Base-by-base conservation (phyloP, 2,797 vertebrate species). In the Valencia hispanica region DNA sequence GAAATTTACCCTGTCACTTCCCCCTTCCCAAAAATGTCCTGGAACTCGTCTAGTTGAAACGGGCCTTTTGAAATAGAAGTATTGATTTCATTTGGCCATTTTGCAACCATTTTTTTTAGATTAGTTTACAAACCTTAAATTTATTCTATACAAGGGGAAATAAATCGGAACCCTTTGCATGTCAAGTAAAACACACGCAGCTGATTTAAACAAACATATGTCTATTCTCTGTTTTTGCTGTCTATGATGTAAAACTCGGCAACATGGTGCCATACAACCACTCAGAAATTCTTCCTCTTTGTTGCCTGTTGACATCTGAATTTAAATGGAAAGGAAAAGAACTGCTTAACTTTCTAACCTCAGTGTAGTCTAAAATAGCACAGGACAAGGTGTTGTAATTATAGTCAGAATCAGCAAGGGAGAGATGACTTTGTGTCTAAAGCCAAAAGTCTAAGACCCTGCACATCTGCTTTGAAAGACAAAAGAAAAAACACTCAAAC, bases 391-490 rank as follows among this genome's bases (percentile, higher is more conserved):
- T 86, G 84, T 81, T 86, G 91, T 89, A 94, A 94, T 94, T 92
- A 92, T 86, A 80, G 79, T 61, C 73, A 75, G 68, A 93, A 89
- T 86, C 85, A 81, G 79, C 92, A 88, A 81, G 93, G 89, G 88
- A 91, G 69, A 70, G 63, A 81, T 78, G 80, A 75, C 84, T 83
- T 73, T 82, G 88, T 88, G 89, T 93, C 89, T 68, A 79, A 90
- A 90, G 92, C 91, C 91, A 92, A 80, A 90, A 90, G 93, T 91
- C 90, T 84, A 84, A 87, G 91, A 94, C 94, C 93, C 79, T 22
- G 75, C 86, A 90, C 94, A 94, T 94, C 94, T 94, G 94, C 90
- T 93, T 90, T 92, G 86, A 92, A 94, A 93, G 94, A 94, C 92
- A 92, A 93, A 94, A 92, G 90, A 20, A 68, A 50, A 91, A 91